These are phyloP conservation scores for Brachypterus glaber DNA, from an alignment of 2,888 invertebrate genomes.

Conservation along the genomic window DNA sequence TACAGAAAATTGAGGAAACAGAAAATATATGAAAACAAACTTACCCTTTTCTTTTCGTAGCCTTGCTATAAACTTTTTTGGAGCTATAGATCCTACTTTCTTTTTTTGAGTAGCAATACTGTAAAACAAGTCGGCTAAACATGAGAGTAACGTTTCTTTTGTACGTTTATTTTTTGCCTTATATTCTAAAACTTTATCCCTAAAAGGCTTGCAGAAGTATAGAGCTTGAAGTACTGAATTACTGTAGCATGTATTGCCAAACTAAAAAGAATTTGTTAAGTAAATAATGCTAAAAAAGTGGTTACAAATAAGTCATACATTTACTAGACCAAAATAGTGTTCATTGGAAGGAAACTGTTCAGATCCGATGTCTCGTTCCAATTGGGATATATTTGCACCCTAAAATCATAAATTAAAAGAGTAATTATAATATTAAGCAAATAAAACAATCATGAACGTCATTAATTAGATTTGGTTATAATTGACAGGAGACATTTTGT, in stretches of 20 bases:
- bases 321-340: conserved; percentile 98
- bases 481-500: not conserved
- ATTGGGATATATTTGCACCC: conserved; percentile 98
- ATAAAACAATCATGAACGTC: not conserved
- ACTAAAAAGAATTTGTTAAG: conserved; percentile 49
- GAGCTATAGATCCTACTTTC: conserved; percentile 97
- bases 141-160: conserved; percentile 95
- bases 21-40: conserved; percentile 9
- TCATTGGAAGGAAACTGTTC: conserved; percentile 98
- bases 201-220: conserved; percentile 98
- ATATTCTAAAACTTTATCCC: conserved; percentile 97
- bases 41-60: conserved; percentile 95
- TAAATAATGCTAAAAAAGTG: conserved; percentile 7
- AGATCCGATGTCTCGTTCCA: conserved; percentile 98
- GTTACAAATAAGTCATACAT: conserved; percentile 59
- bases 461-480: not conserved
- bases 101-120: conserved; percentile 99
- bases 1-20: too few species aligned
- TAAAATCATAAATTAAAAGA: conserved; percentile 38
- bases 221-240: conserved; percentile 99
- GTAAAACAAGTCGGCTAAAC: conserved; percentile 97
- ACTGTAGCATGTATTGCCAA: conserved; percentile 99
- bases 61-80: conserved; percentile 98
- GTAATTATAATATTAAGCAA: conserved; percentile 4
- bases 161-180: conserved; percentile 92